Conservation (phyloP, 2,797 vertebrate species). For the Acrossocheilus fasciatus region DNA sequence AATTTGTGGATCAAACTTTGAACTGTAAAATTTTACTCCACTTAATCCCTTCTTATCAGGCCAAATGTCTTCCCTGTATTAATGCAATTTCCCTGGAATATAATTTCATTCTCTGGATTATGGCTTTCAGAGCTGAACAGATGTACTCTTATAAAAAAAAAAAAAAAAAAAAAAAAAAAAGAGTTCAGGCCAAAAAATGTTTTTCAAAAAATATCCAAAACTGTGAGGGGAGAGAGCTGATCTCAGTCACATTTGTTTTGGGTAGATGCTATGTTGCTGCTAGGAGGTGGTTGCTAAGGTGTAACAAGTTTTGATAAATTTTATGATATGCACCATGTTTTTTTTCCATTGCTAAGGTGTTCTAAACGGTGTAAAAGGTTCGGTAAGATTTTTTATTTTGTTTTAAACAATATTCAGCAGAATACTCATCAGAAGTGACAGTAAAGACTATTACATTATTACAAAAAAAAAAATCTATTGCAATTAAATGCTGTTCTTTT, state of each 20-base stretch:
- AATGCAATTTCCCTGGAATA: conserved; percentile 40
- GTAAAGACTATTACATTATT: too few relatives aligned
- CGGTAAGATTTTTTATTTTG: not conserved
- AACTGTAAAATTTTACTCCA: conserved; percentile 13
- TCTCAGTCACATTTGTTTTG: not conserved
- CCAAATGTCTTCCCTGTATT: conserved; percentile 34
- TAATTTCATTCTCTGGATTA: conserved; percentile 42
- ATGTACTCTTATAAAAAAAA: conserved; percentile 5
- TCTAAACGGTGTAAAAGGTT: not conserved
- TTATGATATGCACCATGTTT: too few relatives aligned
- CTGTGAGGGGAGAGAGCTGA: not conserved
- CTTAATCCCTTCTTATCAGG: conserved; percentile 52
- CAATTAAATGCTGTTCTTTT: too few relatives aligned
- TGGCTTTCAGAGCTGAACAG: conserved; percentile 17
- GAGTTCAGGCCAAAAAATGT: not conserved
- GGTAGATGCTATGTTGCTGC: not conserved
- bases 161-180: conserved; percentile 8
- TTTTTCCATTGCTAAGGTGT: not conserved
- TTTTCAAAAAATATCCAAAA: not conserved
- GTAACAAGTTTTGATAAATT: not conserved
- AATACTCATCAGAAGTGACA: too few relatives aligned
- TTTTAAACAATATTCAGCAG: too few relatives aligned
- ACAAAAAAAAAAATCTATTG: too few relatives aligned
- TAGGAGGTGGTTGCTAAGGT: not conserved
- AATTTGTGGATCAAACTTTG: conserved; percentile 32